Evolutionary conservation across 2,113 vertebrate genomes (phyloP).

Genomic region (Carassius gibelio): DNA sequence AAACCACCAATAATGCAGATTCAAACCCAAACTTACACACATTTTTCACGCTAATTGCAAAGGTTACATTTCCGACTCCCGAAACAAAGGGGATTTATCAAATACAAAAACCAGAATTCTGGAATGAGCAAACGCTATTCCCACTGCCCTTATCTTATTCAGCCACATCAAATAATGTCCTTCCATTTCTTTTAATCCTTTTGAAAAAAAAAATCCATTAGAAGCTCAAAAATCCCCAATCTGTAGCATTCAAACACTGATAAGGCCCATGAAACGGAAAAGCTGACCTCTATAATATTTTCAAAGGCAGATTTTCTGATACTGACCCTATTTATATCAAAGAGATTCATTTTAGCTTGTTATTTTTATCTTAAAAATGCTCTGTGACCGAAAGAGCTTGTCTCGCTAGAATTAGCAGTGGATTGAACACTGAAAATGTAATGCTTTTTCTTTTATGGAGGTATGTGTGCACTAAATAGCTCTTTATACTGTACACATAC

Average conservation of each 20-base stretch:
- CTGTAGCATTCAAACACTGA: conserved; percentile 37
- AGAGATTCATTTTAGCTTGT: background rate
- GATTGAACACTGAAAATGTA: background rate
- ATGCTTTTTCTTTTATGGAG: background rate
- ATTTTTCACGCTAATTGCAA: background rate
- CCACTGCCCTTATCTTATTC: conserved; percentile 2
- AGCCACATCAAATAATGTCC: conserved; percentile 30
- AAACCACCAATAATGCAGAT: conserved; percentile 13
- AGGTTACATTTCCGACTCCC: background rate
- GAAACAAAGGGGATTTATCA: background rate
- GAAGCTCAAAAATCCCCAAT: conserved; percentile 14
- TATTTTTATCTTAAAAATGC: conserved; percentile 5
- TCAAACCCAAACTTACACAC: conserved; percentile 22
- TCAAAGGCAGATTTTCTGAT: conserved; percentile 44
- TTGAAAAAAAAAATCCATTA: conserved; percentile 27
- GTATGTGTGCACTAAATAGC: background rate
- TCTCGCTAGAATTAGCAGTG: background rate
- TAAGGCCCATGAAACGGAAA: conserved; percentile 14
- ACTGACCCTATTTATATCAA: conserved; percentile 24
- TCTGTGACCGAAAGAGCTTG: background rate
- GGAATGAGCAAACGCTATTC: conserved; percentile 14
- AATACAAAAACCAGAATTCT: background rate
- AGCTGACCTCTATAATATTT: conserved; percentile 28
- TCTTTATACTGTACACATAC: background rate
- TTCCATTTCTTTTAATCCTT: conserved; percentile 41